Percentiles rank a stretch among this genome's conserved stretches.
Evolutionary conservation across 2,113 vertebrate species (phyloP).

Genomic region (Gallinago jamesoni): DNA sequence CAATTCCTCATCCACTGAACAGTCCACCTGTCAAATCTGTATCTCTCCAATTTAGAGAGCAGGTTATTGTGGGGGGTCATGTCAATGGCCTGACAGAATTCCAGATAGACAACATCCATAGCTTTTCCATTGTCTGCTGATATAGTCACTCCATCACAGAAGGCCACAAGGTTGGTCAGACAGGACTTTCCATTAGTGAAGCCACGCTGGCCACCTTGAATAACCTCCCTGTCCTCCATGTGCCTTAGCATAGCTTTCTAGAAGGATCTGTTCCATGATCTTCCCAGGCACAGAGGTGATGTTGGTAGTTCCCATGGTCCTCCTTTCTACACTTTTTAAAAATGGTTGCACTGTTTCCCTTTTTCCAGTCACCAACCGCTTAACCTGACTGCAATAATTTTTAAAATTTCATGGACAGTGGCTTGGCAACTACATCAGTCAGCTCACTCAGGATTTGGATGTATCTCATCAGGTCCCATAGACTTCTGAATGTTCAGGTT

Average conservation of each 20-base stretch:
- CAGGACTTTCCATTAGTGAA: background rate
- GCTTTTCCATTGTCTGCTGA: background rate
- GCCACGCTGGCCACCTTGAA: background rate
- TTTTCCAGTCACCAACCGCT: background rate
- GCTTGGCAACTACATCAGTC: background rate
- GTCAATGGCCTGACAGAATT: background rate
- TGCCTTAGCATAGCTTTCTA: background rate
- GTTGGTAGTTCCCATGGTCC: background rate
- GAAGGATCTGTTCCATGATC: background rate
- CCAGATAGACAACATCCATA: background rate
- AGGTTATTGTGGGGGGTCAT: background rate
- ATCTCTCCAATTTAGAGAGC: background rate
- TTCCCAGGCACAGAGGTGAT: background rate
- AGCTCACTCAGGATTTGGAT: background rate
- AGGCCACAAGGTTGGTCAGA: background rate
- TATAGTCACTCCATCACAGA: background rate
- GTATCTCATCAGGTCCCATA: background rate
- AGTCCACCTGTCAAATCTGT: background rate
- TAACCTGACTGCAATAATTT: background rate
- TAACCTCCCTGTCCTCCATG: background rate
- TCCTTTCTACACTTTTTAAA: background rate
- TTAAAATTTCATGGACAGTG: background rate
- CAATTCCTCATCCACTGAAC: background rate
- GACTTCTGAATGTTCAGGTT: background rate
- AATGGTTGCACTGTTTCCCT: background rate